These are phyloP conservation scores for Venustaconcha ellipsiformis DNA, from an alignment of 1,140 invertebrate genomes.

Conservation along the genomic window DNA sequence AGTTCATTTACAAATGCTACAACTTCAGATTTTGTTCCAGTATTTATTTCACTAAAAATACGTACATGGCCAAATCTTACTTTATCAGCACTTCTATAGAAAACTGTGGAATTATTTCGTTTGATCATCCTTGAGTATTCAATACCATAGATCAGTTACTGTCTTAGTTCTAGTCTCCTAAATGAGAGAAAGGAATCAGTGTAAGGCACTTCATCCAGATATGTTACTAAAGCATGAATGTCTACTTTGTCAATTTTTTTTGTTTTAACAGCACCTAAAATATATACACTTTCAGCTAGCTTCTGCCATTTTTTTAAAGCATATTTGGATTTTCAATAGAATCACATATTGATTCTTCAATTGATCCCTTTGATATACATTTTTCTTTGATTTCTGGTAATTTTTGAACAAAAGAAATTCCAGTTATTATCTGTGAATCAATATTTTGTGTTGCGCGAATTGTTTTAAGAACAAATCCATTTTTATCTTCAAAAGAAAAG, in stretches of 20 bases:
- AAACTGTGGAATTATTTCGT: too few species aligned
- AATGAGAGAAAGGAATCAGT: too few species aligned
- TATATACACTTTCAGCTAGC: slow-evolving; percentile 17
- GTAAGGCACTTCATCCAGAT: slow-evolving; percentile 3
- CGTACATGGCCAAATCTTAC: too few species aligned
- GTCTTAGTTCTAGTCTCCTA: too few species aligned
- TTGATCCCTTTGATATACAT: slow-evolving; percentile 14
- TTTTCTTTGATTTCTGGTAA: slow-evolving; percentile 22
- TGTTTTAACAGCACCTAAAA: slow-evolving; percentile 15
- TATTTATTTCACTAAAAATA: too few species aligned
- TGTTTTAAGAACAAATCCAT: slow-evolving; percentile 30
- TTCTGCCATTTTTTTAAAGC: slow-evolving; percentile 12
- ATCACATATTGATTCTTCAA: slow-evolving; percentile 18
- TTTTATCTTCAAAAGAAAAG: slow-evolving; percentile 37
- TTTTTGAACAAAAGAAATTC: slow-evolving; percentile 31
- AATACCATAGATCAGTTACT: too few species aligned
- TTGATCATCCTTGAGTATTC: too few species aligned
- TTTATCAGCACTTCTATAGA: too few species aligned
- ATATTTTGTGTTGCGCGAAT: slow-evolving; percentile 33
- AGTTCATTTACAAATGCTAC: too few species aligned
- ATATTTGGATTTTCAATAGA: slow-evolving; percentile 18
- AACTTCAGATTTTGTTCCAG: too few species aligned
- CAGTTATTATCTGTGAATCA: slow-evolving; percentile 31
- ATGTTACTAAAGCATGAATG: background rate
- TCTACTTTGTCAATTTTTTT: background rate